Evolutionary conservation across 2,888 invertebrate genomes (phyloP).

Genomic region (Meganola albula): DNA sequence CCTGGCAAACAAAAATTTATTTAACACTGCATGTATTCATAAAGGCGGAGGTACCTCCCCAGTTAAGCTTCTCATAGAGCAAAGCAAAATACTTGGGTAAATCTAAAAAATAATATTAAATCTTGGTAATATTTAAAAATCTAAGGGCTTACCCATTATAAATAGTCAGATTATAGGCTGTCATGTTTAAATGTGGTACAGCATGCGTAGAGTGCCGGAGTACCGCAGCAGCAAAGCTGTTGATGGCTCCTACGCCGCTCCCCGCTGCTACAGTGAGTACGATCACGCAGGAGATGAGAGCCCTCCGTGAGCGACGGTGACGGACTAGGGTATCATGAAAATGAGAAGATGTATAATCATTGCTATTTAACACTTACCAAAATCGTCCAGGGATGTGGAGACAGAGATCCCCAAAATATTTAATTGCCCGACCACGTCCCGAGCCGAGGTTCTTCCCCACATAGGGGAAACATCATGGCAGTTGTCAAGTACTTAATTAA

Average conservation of each 20-base stretch:
- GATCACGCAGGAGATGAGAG: slow-evolving; percentile 51
- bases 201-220: slow-evolving; percentile 52
- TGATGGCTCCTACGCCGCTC: slow-evolving; percentile 63
- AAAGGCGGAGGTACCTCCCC: not conserved
- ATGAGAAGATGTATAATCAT: too few species aligned
- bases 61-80: too few species aligned
- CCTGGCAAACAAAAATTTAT: slow-evolving; percentile 32
- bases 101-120: not conserved
- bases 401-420: too few species aligned
- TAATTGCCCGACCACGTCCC: too few species aligned
- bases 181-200: slow-evolving; percentile 54
- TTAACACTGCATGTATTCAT: not conserved
- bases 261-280: slow-evolving; percentile 56
- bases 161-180: slow-evolving; percentile 59
- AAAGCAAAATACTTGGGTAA: not conserved
- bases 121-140: not conserved
- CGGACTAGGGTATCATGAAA: slow-evolving; percentile 55
- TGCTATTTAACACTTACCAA: too few species aligned
- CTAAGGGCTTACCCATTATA: slow-evolving; percentile 51
- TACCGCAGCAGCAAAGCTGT: slow-evolving; percentile 64
- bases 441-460: too few species aligned
- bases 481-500: too few species aligned
- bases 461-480: too few species aligned
- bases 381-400: too few species aligned
- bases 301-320: slow-evolving; percentile 53